Evolutionary conservation across 2,888 invertebrate genomes (phyloP), one percentile per base, ranked within the genome.

Genomic region (Synergus itoensis): DNA sequence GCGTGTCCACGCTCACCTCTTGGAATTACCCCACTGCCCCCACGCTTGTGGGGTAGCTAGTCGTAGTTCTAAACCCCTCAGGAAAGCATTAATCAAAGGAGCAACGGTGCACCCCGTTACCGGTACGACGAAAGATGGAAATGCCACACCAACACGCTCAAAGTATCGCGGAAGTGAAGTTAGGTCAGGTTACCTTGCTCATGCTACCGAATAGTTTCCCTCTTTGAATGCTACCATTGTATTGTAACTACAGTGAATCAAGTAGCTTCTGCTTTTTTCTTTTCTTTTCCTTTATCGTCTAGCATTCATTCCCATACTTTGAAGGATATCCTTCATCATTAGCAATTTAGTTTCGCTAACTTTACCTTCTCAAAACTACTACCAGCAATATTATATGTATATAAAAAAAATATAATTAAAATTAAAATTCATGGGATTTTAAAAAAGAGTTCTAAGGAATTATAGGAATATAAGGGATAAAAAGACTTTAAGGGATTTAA

Each of bases 11-110:
- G 86, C 82, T 86, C 79, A 85, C 79, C 84, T 84, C 85, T 85
- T 83, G 86, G 85, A 86, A 84, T 85, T 82, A 82, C 84, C 36
- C 16, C 73, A 84, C 85, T 82, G 80, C 83, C 45, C 45, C 43
- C 48, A 8, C 53, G n/a, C 28, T 69, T 36, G 8, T 60, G 80
- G 76, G 67, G 76, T 67, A 53, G 77, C 75, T 64, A 45, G 76
- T 84, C 84, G 83, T 85, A 84, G 84, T 84, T 82, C 83, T 64
- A 82, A 80, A 69, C 79, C 81, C 82, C 82, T 80, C 85, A 83
- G 87, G 87, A 87, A 89, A 84, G 84, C 90, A 89, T 90, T 89
- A 89, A 90, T 90, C 89, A 90, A 89, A 88, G 86, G 86, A 88
- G 85, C 85, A 85, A 79, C 85, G 83, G 83, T 84, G 85, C 85